phyloP scores from a whole-genome alignment of 2,113 vertebrate species.

The Cephalopholis sonnerati region DNA sequence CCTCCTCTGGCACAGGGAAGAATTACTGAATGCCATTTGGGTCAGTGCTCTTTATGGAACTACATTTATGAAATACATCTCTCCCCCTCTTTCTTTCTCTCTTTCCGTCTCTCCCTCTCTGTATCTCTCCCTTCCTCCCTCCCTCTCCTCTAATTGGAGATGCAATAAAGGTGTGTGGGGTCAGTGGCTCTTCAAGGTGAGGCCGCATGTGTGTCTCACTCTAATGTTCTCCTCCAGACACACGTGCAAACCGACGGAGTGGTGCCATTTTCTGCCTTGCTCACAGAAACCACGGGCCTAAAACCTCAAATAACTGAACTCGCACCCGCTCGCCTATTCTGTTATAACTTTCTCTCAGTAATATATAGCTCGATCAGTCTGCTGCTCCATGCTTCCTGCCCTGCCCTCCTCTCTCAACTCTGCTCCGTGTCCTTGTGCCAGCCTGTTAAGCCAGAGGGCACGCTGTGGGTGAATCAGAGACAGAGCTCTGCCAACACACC shows the following conservation, averaged over 20 bases:
- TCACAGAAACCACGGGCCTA: conserved; percentile 50
- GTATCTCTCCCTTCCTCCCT: conserved; percentile 69
- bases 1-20: conserved; percentile 79
- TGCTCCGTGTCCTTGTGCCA: conserved; percentile 72
- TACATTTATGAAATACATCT: conserved; percentile 84
- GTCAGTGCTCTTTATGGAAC: conserved; percentile 85
- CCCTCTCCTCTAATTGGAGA: conserved; percentile 80
- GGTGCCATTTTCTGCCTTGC: conserved; percentile 49
- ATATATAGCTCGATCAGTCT: conserved; percentile 41
- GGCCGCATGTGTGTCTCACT: conserved; percentile 64
- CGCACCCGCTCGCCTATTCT: conserved; percentile 12
- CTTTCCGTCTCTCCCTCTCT: conserved; percentile 71
- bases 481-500: conserved; percentile 74
- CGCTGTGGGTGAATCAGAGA: conserved; percentile 74
- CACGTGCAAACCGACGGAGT: conserved; percentile 30
- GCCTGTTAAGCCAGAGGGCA: conserved; percentile 80
- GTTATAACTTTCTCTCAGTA: conserved; percentile 40
- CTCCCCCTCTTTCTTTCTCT: conserved; percentile 70
- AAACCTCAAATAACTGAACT: conserved; percentile 52
- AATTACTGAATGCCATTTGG: conserved; percentile 83
- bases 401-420: conserved; percentile 55
- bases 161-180: conserved; percentile 81
- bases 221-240: conserved; percentile 59
- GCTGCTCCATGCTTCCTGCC: conserved; percentile 22
- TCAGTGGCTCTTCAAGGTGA: conserved; percentile 87